Base-by-base conservation (phyloP, 37 sponge, comb jelly and placozoan species). In the Trichoplax adhaerens region DNA sequence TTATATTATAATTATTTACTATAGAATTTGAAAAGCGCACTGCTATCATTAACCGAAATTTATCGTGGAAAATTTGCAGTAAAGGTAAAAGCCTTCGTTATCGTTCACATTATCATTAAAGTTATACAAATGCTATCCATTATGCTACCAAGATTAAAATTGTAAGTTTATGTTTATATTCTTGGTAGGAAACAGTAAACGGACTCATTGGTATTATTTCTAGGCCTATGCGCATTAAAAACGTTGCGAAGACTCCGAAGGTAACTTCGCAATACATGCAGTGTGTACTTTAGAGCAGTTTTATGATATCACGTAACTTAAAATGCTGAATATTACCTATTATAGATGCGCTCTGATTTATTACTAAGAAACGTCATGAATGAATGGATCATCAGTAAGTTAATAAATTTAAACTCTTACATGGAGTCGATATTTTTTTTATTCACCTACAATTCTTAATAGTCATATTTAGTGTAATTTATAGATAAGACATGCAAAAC, bases 331-430 rank as follows among this genome's bases (percentile, higher is more conserved):
- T 67, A 12, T 52, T 12, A 8, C 48, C 29, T 67, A 52, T 7
- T 12, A 67, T 48, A 93, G 74, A 76, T 93, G 64, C 79, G 86
- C 56, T 82, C 84, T 74, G 86, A 93, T 58, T 80, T 81, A 62
- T 80, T 93, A 52, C 88, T 89, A 0, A 69, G 88, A 62, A 84
- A 89, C 66, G 67, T 76, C 82, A 80, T 88, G 67, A 68, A 77
- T 56, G 69, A 85, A 60, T 93, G 94, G 94, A 93, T 93, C 2
- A 82, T 88, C 3, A 67, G 91, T 89, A 52, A 57, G 91, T 74
- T 8, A 50, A 6, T 3, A 10, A 46, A 48, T 47, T 29, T 69
- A 46, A 50, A 1, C 1, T 3, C 54, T 12, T 29, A 29, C 29
- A 29, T 29, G 29, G 29, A 29, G 29, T 29, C 29, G 29, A 29